These are phyloP conservation scores for Oceanodroma leucorhoa DNA, from an alignment of 2,797 vertebrate species.

Conservation along the genomic window DNA sequence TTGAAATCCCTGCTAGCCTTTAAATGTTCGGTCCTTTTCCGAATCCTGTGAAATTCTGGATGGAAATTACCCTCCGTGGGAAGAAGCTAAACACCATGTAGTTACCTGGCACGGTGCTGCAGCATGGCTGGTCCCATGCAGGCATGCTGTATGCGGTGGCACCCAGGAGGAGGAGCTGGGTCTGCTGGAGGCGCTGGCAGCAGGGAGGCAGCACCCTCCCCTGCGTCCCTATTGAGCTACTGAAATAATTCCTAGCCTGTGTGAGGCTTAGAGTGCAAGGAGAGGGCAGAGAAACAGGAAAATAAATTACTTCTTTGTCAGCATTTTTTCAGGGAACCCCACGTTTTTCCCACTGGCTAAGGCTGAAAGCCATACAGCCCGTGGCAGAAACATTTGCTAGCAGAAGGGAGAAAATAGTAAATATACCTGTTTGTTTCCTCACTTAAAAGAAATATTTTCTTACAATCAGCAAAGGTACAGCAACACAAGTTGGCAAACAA, in stretches of 20 bases:
- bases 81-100: background rate
- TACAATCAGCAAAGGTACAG: background rate
- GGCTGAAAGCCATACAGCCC: background rate
- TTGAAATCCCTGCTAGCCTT: background rate
- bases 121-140: background rate
- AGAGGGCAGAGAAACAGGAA: background rate
- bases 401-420: background rate
- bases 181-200: background rate
- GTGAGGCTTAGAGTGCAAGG: background rate
- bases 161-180: background rate
- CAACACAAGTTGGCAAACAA: background rate
- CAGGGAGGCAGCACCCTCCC: background rate
- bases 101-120: background rate
- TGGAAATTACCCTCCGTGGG: background rate
- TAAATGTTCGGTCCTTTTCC: background rate
- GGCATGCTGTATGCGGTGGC: rapidly evolving
- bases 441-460: background rate
- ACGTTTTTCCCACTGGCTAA: background rate
- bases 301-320: background rate
- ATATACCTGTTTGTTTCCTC: background rate
- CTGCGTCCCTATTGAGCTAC: background rate
- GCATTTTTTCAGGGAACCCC: background rate
- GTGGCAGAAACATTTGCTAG: background rate
- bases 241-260: background rate
- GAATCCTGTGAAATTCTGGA: background rate